phyloP scores from a whole-genome alignment of 2,797 vertebrate species.

The Dermochelys coriacea region DNA sequence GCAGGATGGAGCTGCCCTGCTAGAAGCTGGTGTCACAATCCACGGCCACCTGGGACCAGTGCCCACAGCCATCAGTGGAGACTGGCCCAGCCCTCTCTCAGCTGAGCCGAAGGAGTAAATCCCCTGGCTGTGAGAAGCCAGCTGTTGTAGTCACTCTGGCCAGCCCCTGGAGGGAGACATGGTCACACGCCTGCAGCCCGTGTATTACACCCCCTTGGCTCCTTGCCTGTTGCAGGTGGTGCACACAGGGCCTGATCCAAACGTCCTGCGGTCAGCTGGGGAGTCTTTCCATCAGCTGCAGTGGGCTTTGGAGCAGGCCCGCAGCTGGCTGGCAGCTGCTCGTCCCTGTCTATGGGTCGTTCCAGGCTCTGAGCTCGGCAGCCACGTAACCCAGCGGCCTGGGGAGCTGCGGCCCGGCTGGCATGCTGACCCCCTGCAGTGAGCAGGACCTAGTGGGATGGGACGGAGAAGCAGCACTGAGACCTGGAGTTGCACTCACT shows the following conservation, averaged over 20 bases:
- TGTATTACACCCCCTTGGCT: no score
- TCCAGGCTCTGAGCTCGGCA: not conserved
- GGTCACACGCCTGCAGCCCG: not conserved
- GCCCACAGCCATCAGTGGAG: not conserved
- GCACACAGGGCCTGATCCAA: no score
- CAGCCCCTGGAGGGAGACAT: not conserved
- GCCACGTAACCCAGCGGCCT: not conserved
- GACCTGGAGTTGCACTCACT: conserved; percentile 43
- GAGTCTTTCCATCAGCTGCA: not conserved
- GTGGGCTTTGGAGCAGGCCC: no score
- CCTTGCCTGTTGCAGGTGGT: no score
- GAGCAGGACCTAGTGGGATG: not conserved
- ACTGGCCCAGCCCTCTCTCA: no score
- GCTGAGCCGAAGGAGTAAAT: not conserved
- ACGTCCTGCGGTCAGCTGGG: not conserved
- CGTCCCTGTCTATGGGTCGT: no score
- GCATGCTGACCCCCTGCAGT: not conserved
- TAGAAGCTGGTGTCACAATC: not conserved
- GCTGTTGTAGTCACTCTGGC: not conserved
- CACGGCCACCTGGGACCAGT: not conserved
- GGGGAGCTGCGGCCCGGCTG: no score
- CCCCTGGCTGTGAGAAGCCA: no score
- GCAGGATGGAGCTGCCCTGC: not conserved
- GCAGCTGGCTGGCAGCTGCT: no score
- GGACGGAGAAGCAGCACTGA: not conserved